Percentiles rank a stretch among this genome's conserved stretches.
phyloP scores from a whole-genome alignment of 2,113 vertebrate genomes.

The Strix aluco region DNA sequence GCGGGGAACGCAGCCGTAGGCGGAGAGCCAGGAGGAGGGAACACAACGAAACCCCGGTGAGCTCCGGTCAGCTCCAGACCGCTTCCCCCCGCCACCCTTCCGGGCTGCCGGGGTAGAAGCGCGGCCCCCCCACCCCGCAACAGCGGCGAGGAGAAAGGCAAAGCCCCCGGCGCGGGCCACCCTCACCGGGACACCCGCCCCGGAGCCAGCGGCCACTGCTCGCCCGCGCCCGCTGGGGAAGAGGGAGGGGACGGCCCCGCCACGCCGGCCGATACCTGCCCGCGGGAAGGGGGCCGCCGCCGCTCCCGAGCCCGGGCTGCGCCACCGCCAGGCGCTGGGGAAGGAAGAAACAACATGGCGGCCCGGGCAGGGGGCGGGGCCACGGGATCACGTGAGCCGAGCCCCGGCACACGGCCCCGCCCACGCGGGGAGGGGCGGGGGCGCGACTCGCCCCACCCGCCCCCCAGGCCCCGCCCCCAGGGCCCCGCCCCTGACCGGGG shows the following conservation, averaged over 20 bases:
- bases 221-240: not conserved
- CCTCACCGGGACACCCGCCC: not conserved
- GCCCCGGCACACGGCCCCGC: accelerated
- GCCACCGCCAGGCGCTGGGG: not conserved
- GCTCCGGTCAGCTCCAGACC: not conserved
- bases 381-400: not conserved
- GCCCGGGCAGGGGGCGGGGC: not conserved
- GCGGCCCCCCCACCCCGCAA: not conserved
- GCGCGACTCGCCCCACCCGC: not conserved
- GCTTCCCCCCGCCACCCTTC: not conserved
- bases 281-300: not conserved
- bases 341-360: slow-evolving; percentile 69
- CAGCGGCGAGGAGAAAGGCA: too few species aligned
- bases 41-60: not conserved
- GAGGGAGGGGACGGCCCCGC: too few species aligned
- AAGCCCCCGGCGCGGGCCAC: not conserved
- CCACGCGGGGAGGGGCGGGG: not conserved
- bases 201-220: not conserved
- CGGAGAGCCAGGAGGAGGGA: not conserved
- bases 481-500: not conserved
- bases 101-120: not conserved
- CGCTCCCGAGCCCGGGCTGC: not conserved
- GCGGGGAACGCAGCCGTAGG: not conserved
- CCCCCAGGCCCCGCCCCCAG: too few species aligned
- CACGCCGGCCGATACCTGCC: not conserved